Percentiles rank a stretch among this genome's conserved stretches.
Conservation (phyloP, 2,797 vertebrate genomes). For the Chaetodon trifasciatus region DNA sequence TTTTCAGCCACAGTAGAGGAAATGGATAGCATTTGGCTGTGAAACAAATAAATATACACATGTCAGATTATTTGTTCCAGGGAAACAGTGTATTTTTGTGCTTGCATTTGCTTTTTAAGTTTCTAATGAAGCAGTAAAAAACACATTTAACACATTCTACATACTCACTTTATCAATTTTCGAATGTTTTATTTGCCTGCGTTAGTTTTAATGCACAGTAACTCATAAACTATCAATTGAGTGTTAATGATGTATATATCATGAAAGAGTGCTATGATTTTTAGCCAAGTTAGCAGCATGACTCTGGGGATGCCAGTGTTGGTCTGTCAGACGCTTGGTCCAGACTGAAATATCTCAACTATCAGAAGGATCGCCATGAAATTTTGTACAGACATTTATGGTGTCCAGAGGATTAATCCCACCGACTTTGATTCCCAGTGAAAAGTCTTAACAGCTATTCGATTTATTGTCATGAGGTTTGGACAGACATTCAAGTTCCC, state of each 20-base stretch:
- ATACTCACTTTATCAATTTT: background rate
- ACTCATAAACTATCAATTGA: background rate
- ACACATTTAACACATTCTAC: background rate
- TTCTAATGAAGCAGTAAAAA: background rate
- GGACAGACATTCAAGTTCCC: background rate
- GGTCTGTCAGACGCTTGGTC: background rate
- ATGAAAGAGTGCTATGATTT: background rate
- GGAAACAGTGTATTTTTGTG: background rate
- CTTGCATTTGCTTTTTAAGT: slow-evolving; percentile 2
- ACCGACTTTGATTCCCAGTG: too few relatives aligned
- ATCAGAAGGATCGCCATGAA: background rate
- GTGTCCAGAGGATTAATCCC: background rate
- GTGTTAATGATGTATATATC: background rate
- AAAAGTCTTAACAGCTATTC: too few relatives aligned
- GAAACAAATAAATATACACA: background rate
- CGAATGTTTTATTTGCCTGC: background rate
- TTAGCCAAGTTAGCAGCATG: background rate
- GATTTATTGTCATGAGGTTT: background rate
- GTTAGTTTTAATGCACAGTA: background rate
- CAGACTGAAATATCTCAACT: background rate
- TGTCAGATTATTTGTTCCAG: background rate
- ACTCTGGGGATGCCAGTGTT: background rate
- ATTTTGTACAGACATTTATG: background rate
- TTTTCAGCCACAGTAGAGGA: background rate
- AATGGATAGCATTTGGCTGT: background rate